Evolutionary conservation across 2,888 invertebrate species (phyloP), one percentile per base, ranked within the genome.

Genomic region (Resseliella maxima): DNA sequence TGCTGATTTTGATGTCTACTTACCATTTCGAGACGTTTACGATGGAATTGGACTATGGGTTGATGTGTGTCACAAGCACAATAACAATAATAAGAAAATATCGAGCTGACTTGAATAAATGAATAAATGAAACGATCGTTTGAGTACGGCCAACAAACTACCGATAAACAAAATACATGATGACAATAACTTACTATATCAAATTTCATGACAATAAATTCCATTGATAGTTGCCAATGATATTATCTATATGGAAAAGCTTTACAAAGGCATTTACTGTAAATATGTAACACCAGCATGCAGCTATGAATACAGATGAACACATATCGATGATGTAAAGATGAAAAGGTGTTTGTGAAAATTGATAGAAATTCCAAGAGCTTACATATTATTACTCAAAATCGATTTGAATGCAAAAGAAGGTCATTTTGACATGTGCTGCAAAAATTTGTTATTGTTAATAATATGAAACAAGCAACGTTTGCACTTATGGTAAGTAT

Each of bases 71-170:
- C 72, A 35, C 31, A 72, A 72, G n/a, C n/a, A 72, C 31, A 72
- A 35, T 72, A 31, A 72, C 72, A 72, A 31, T 72, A 12, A 59
- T 59, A n/a, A 59, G 8, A 24, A 72, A 31, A 15, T 15, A 31
- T 31, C 72, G 72, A 72, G 72, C 59, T 59, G 59, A 72, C 72
- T 72, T 72, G 72, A 72, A 72, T 72, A 72, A 72, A 72, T 72
- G 72, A 31, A 72, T 72, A 72, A 31, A 72, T 72, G 31, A 35
- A 15, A 12, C 72, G 72, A 31, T 72, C 72, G 5, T 31, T 27
- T 72, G 31, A 72, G 31, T 18, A 72, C 15, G 12, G 27, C 59
- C 59, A 72, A 31, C 72, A 72, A 24, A 59, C 31, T 31, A 12
- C 35, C 72, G 31, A 72, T 72, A 35, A 35, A 72, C n/a, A 72